phyloP scores from a whole-genome alignment of 2,113 vertebrate genomes.

The Xiphias gladius region DNA sequence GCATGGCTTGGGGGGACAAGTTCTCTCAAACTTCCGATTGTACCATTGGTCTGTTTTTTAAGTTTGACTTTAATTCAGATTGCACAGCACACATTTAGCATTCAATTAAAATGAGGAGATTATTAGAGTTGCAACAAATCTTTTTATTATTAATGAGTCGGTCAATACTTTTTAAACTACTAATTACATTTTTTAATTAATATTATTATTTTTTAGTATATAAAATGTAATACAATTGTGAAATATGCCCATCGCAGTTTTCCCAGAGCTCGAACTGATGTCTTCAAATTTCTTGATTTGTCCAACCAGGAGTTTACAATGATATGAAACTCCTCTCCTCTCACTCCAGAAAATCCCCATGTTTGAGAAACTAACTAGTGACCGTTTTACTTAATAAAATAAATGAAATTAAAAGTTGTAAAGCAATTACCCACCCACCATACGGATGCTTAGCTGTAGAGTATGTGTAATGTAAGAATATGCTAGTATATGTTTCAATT shows the following conservation, averaged over 20 bases:
- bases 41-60: not conserved
- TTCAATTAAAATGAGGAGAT: not conserved
- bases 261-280: not conserved
- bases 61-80: not conserved
- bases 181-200: not conserved
- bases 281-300: not conserved
- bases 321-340: too few species aligned
- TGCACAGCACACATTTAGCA: too few species aligned
- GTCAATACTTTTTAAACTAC: too few species aligned
- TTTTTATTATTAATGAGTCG: too few species aligned
- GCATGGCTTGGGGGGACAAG: not conserved
- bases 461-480: not conserved
- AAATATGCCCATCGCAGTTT: not conserved
- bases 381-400: not conserved
- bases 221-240: too few species aligned
- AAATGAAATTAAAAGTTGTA: not conserved
- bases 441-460: not conserved
- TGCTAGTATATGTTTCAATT: not conserved
- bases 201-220: too few species aligned
- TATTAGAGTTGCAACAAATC: not conserved
- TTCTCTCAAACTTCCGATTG: not conserved
- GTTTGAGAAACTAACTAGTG: too few species aligned
- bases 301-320: not conserved
- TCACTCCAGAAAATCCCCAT: too few species aligned
- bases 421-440: not conserved